Base-by-base conservation (phyloP, 2,113 vertebrate species). In the Dermatemys mawii region DNA sequence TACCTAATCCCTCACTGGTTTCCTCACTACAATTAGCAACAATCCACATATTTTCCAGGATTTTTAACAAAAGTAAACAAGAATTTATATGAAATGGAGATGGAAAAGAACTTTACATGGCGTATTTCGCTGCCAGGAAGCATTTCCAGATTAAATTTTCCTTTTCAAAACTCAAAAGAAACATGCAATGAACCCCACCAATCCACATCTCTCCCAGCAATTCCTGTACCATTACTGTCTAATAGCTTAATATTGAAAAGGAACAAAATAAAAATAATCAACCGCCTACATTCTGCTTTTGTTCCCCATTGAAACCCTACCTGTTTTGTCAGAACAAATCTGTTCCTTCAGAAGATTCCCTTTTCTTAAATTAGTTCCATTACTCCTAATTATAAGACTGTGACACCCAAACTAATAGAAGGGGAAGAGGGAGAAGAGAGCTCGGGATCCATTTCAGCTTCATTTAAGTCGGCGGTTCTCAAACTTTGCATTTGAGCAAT, bases 231-330 rank as follows among this genome's bases (percentile, higher is more conserved):
- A 86, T 67, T 44, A 53, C 96, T 94, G 96, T 95, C 89, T 93
- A 96, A 95, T 90, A 86, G 41, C 93, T 94, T 90, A 85, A 86
- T 76, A 84, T 53, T 60, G 88, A 89, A 93, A 87, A 93, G 81
- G 90, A 94, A 96, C 92, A 75, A 44, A 24, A 41, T 22, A 44
- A 44, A 41, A 38, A 38, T 26, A 75, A 53, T 81, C n/a, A 14
- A n/a, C 22, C 26, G 32, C 35, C 17, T n/a, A 91, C 87, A 29
- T 93, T 97, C 93, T 89, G 86, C 94, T 97, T 97, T 97, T 53
- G 96, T 96, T 93, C 81, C 93, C 78, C 7, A 57, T 0, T 14
- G 84, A 96, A 86, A 88, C 49, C 87, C 46, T 83, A 78, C 78
- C 11, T n/a, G n/a, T n/a, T n/a, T 10, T 54, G 86, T 83, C 94